phyloP scores from a whole-genome alignment of 2,113 vertebrate genomes.

The Caracal caracal region DNA sequence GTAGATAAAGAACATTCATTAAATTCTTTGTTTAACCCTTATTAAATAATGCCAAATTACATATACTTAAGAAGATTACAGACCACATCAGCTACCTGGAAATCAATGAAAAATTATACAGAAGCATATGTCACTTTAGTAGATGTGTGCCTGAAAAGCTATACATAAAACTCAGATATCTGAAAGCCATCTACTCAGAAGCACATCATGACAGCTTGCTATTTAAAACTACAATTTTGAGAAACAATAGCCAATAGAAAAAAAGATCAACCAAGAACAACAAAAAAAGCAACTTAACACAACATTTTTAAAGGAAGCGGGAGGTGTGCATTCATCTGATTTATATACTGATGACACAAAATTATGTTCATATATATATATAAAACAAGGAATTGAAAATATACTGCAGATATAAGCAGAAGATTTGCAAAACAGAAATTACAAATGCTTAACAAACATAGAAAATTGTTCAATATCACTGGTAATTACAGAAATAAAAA shows the following conservation, averaged over 20 bases:
- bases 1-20: not conserved
- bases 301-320: slow-evolving; percentile 20
- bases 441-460: not conserved
- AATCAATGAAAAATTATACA: not conserved
- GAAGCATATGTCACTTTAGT: not conserved
- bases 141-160: not conserved
- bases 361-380: not conserved
- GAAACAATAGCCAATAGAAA: not conserved
- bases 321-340: not conserved
- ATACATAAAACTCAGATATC: slow-evolving; percentile 10
- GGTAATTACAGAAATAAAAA: slow-evolving; percentile 38
- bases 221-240: slow-evolving; percentile 46
- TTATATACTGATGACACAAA: not conserved
- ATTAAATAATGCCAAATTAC: not conserved
- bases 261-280: not conserved
- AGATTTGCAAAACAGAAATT: not conserved
- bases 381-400: not conserved
- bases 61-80: not conserved
- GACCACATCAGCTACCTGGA: not conserved
- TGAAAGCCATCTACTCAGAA: not conserved
- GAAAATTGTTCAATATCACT: not conserved
- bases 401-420: not conserved
- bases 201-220: not conserved
- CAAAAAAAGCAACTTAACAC: not conserved
- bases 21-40: slow-evolving; percentile 25